These are phyloP conservation scores for Anseranas semipalmata DNA, from an alignment of 2,113 vertebrate species.

Conservation along the genomic window DNA sequence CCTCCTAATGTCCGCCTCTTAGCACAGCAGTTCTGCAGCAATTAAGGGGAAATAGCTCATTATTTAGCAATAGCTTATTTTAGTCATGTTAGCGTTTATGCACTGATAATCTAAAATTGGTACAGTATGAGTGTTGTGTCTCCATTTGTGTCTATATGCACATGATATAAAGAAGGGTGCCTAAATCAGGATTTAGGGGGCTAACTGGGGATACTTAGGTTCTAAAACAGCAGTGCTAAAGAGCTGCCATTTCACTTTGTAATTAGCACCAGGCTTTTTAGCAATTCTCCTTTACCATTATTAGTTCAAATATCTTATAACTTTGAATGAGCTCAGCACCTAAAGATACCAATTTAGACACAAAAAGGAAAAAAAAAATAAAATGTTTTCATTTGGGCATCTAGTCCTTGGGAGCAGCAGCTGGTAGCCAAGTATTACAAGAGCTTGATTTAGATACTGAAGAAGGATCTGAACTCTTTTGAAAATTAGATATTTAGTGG, in stretches of 20 bases:
- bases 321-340: background rate
- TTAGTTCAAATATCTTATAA: background rate
- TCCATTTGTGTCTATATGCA: background rate
- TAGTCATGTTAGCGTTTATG: background rate
- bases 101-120: background rate
- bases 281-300: background rate
- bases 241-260: background rate
- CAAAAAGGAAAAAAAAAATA: rapidly evolving
- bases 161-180: background rate
- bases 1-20: background rate
- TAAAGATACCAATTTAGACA: background rate
- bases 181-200: background rate
- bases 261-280: background rate
- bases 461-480: background rate
- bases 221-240: conserved; percentile 4
- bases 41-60: conserved; percentile 29
- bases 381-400: background rate
- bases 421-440: background rate
- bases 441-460: background rate
- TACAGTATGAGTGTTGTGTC: background rate
- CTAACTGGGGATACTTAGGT: background rate
- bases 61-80: conserved; percentile 13
- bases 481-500: background rate
- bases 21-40: background rate
- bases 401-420: background rate